These are phyloP conservation scores for Gnatocerus cornutus DNA, from an alignment of 2,888 invertebrate genomes.

Conservation along the genomic window DNA sequence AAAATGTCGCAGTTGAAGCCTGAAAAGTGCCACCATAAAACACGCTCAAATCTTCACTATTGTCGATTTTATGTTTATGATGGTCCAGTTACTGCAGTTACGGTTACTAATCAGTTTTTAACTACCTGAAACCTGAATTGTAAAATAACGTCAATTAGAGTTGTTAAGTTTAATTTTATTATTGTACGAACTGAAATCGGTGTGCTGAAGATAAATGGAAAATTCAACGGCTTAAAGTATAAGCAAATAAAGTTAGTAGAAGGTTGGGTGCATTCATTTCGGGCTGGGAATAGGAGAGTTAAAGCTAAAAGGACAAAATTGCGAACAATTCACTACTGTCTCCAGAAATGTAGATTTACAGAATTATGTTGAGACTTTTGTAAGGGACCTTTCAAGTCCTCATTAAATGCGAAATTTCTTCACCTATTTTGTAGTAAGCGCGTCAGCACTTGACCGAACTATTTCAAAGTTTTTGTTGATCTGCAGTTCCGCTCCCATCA, in stretches of 20 bases:
- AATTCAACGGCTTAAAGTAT: conserved; percentile 17
- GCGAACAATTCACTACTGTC: conserved; percentile 12
- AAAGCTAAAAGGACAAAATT: conserved; percentile 9
- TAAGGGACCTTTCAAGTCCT: background rate
- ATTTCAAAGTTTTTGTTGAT: conserved; percentile 8
- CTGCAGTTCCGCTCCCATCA: too few species aligned
- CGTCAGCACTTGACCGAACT: background rate
- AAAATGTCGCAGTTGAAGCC: conserved; percentile 5
- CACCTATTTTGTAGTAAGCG: too few species aligned
- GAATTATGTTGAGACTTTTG: conserved; percentile 9
- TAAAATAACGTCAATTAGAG: conserved; percentile 5
- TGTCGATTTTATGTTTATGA: background rate
- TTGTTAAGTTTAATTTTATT: conserved; percentile 16
- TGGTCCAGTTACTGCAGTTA: conserved; percentile 2
- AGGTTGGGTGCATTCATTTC: conserved; percentile 10
- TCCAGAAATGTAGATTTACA: background rate
- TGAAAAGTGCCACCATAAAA: conserved; percentile 11
- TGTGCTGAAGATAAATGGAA: conserved; percentile 15
- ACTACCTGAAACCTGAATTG: conserved; percentile 5
- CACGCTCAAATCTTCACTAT: conserved; percentile 13
- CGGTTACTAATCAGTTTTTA: conserved; percentile 4
- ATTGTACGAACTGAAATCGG: conserved; percentile 6
- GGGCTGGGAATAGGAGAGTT: conserved; percentile 9
- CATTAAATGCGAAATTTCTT: background rate
- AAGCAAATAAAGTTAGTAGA: conserved; percentile 15